Evolutionary conservation across 2,797 vertebrate genomes (phyloP).

Genomic region (Tenualosa thibaudeaui): DNA sequence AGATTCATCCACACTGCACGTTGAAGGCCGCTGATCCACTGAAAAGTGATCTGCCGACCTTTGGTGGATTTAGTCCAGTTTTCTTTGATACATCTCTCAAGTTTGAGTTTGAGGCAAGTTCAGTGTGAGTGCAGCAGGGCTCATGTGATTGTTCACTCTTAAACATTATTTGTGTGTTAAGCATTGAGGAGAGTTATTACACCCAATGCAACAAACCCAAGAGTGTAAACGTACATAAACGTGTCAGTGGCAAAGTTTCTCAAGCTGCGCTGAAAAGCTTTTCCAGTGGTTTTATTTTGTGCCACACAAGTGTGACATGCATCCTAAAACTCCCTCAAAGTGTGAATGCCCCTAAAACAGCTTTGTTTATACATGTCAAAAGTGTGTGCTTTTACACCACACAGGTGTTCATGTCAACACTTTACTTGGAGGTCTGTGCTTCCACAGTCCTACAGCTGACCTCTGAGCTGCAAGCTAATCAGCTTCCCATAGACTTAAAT

Average conservation of each 20-base stretch:
- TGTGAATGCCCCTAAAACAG: background rate
- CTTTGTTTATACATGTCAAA: background rate
- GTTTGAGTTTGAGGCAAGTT: background rate
- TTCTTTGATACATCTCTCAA: slow-evolving; percentile 61
- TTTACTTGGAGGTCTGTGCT: too few species aligned
- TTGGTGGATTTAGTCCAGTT: slow-evolving; percentile 67
- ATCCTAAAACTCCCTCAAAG: background rate
- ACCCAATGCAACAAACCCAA: background rate
- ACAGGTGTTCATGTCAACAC: background rate
- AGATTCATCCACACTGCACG: slow-evolving; percentile 62
- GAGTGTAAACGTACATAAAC: background rate
- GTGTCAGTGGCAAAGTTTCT: background rate
- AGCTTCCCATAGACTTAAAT: too few species aligned
- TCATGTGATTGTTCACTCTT: background rate
- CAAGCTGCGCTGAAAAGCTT: background rate
- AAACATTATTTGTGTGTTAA: background rate
- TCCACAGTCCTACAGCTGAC: too few species aligned
- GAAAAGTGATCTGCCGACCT: slow-evolving; percentile 69
- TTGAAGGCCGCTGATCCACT: slow-evolving; percentile 52
- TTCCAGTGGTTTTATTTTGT: background rate
- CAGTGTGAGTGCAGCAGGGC: background rate
- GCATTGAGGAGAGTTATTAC: background rate
- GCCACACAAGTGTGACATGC: background rate
- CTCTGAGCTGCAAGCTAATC: too few species aligned
- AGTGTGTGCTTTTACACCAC: background rate